Evolutionary conservation across 2,888 invertebrate species (phyloP).

Genomic region (Mermis nigrescens): DNA sequence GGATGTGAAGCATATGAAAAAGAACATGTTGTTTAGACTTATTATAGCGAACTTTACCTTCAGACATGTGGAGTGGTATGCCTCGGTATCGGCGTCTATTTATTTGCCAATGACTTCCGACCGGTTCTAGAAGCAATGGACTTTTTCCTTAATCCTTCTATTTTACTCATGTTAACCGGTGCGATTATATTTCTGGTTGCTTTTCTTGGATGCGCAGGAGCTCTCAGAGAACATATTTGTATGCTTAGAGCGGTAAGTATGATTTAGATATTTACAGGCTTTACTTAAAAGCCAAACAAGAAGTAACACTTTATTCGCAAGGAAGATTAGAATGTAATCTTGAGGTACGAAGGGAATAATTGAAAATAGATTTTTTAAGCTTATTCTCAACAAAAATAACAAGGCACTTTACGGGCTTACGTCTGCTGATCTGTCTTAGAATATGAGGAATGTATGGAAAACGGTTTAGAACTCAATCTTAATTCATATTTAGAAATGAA

Average conservation of each 20-base stretch:
- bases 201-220: constrained; percentile 8
- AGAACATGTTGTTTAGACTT: background rate
- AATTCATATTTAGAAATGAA: too few relatives aligned
- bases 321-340: too few relatives aligned
- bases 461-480: too few relatives aligned
- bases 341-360: too few relatives aligned
- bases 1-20: too few relatives aligned
- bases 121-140: constrained; percentile 8
- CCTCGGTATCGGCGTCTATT: constrained; percentile 27
- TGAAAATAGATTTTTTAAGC: too few relatives aligned
- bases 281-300: too few relatives aligned
- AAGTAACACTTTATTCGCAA: too few relatives aligned
- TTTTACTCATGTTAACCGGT: constrained; percentile 7
- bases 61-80: constrained; percentile 5
- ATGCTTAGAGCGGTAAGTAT: constrained; percentile 8
- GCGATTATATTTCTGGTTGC: constrained; percentile 3
- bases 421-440: too few relatives aligned
- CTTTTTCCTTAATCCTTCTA: constrained; percentile 9
- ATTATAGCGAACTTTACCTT: background rate
- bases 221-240: constrained; percentile 1
- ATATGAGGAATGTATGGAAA: too few relatives aligned
- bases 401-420: too few relatives aligned
- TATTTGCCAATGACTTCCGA: constrained; percentile 25
- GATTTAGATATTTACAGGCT: background rate
- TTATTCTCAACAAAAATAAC: too few relatives aligned